Evolutionary conservation across 1,140 invertebrate species (phyloP).

Genomic region (Monochamus saltuarius): DNA sequence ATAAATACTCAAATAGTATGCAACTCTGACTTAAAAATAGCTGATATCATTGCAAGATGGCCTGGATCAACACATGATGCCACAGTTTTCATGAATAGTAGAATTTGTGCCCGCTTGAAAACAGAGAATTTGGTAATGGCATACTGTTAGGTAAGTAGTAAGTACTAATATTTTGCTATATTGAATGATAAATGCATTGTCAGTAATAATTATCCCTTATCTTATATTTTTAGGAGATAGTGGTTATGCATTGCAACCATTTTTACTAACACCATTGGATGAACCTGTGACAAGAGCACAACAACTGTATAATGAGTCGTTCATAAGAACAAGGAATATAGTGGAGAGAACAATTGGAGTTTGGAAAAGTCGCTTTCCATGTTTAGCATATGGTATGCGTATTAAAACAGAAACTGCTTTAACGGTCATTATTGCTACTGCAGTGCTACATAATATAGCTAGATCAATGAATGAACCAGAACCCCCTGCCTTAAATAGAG

Average conservation of each 20-base stretch:
- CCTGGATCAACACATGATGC: too few species aligned
- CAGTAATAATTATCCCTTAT: not conserved
- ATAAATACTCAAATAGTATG: too few species aligned
- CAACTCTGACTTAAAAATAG: too few species aligned
- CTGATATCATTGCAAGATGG: too few species aligned
- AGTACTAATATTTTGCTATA: not conserved
- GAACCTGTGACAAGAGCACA: slow-evolving; percentile 34
- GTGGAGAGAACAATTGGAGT: slow-evolving; percentile 47
- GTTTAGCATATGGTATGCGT: slow-evolving; percentile 34
- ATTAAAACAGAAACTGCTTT: slow-evolving; percentile 36
- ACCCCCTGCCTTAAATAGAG: not conserved
- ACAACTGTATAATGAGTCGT: slow-evolving; percentile 44
- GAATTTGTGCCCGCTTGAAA: slow-evolving; percentile 23
- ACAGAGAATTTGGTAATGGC: slow-evolving; percentile 25
- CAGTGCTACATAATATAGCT: slow-evolving; percentile 26
- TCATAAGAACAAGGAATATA: slow-evolving; percentile 44
- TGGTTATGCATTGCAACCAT: slow-evolving; percentile 34
- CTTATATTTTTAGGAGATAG: slow-evolving; percentile 28
- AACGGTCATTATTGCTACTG: slow-evolving; percentile 39
- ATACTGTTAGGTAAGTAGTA: slow-evolving; percentile 32
- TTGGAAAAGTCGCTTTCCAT: slow-evolving; percentile 47
- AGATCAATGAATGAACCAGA: slow-evolving; percentile 4
- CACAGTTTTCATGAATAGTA: slow-evolving; percentile 41
- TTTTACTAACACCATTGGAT: slow-evolving; percentile 41
- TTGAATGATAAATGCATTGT: not conserved